Percentiles rank a stretch among this genome's conserved stretches.
Conservation (phyloP, 2,113 vertebrate genomes). For the Malurus cyaneus region DNA sequence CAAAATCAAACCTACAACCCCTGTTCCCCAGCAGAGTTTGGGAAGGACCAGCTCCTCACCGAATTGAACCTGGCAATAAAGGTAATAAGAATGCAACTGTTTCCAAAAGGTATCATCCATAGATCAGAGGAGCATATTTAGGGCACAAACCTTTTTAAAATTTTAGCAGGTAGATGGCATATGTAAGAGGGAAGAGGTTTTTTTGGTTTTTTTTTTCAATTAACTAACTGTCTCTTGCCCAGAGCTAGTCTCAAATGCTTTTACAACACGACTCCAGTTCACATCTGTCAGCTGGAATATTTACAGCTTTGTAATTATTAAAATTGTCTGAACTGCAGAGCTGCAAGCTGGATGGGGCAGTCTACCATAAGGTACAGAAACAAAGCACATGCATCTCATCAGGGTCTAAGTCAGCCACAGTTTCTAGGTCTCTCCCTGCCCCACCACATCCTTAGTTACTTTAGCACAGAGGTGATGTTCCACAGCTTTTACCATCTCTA, state of each 20-base stretch:
- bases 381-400: not conserved
- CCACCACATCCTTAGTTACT: fast-evolving
- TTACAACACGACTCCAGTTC: conserved; percentile 51
- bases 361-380: not conserved
- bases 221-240: conserved; percentile 46
- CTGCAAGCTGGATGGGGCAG: not conserved
- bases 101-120: not conserved
- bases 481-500: not conserved
- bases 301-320: conserved; percentile 49
- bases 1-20: not conserved
- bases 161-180: conserved; percentile 20
- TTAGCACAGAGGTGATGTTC: not conserved
- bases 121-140: not conserved
- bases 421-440: not conserved
- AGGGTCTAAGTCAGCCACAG: not conserved
- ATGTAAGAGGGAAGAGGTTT: not conserved
- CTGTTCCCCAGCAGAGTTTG: not conserved
- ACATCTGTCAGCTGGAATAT: conserved; percentile 64
- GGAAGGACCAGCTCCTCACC: not conserved
- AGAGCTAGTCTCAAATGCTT: conserved; percentile 38
- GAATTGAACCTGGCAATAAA: not conserved
- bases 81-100: not conserved
- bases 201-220: not conserved
- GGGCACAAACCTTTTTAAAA: conserved; percentile 18
- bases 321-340: conserved; percentile 28